Base-by-base conservation (phyloP, 2,888 invertebrate genomes). In the Patella caerulea region DNA sequence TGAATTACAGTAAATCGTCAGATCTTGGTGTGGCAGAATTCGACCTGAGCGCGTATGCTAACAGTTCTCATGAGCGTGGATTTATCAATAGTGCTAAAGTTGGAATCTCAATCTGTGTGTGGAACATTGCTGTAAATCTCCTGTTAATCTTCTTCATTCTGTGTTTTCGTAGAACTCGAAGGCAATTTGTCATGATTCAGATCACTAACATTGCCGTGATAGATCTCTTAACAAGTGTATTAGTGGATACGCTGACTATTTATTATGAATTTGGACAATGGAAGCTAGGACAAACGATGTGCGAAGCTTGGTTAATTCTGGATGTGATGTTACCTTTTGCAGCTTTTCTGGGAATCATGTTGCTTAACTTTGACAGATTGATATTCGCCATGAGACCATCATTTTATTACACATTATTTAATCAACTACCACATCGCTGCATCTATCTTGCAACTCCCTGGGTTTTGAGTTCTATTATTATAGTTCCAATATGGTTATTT, bases 231-330 rank as follows among this genome's bases (percentile, higher is more conserved):
- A 82, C 77, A 73, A 76, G 82, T 69, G 74, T 78, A 17, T 72
- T 79, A 29, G 82, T 83, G 29, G 83, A 83, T 74, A 79, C 81
- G 4, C 77, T 83, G 29, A 83, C 81, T 11, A 78, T 82, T 17
- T 83, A 83, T 76, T 80, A 75, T 59, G 82, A 83, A 45, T 73
- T 83, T 29, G 75, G 79, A 53, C 75, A 74, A n/a, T 83, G 83
- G 83, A 19, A 70, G 11, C 70, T 83, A 11, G 82, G 79, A 29
- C 73, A 54, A n/a, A 71, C 54, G 52, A 80, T 81, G 71, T 83
- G 83, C 65, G 80, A 79, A 77, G 78, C 81, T 14, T 83, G 81
- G 81, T 81, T 83, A 79, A 73, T 83, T 53, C 78, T 82, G 19
- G 83, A 83, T 70, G 78, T 76, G 14, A 78, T 75, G 9, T 74